These are phyloP conservation scores for Blera fallax DNA, from an alignment of 2,888 invertebrate species.

Conservation along the genomic window DNA sequence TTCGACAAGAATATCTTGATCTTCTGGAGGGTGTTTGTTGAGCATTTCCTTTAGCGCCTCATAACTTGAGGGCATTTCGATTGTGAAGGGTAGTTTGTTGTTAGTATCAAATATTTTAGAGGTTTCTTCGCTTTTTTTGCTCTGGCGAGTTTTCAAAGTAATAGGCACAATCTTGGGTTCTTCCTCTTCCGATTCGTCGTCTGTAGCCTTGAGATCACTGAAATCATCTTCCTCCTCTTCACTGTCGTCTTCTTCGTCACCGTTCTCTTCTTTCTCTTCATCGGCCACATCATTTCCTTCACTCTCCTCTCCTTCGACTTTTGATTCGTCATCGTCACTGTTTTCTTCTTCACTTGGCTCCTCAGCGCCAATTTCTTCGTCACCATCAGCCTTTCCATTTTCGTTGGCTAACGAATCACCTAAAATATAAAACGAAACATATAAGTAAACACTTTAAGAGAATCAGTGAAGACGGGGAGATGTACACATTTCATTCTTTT, in stretches of 20 bases:
- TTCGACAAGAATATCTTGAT: slow-evolving; percentile 88
- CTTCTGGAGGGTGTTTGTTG: slow-evolving; percentile 84
- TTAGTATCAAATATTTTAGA: slow-evolving; percentile 8
- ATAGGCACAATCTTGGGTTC: not conserved
- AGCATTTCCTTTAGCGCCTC: slow-evolving; percentile 86
- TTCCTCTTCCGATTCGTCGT: slow-evolving; percentile 80
- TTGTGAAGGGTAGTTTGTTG: slow-evolving; percentile 84
- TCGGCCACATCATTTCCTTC: slow-evolving; percentile 76
- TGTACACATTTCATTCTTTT: too few species aligned
- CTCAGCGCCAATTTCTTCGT: slow-evolving; percentile 73
- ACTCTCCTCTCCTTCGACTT: slow-evolving; percentile 57
- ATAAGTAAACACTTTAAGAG: too few species aligned
- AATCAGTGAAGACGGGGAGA: too few species aligned
- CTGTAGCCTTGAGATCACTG: slow-evolving; percentile 78
- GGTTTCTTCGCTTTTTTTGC: not conserved
- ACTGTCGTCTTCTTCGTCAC: slow-evolving; percentile 75
- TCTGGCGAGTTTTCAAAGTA: not conserved
- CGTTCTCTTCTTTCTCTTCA: slow-evolving; percentile 75
- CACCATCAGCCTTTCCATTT: not conserved
- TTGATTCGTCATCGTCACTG: slow-evolving; percentile 73
- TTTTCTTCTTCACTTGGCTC: slow-evolving; percentile 74
- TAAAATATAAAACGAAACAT: too few species aligned
- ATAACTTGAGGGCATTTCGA: slow-evolving; percentile 85
- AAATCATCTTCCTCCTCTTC: slow-evolving; percentile 81
- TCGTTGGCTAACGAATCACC: slow-evolving; percentile 62